These are phyloP conservation scores for Rafetus swinhoei DNA, from an alignment of 2,113 vertebrate species.

Conservation along the genomic window DNA sequence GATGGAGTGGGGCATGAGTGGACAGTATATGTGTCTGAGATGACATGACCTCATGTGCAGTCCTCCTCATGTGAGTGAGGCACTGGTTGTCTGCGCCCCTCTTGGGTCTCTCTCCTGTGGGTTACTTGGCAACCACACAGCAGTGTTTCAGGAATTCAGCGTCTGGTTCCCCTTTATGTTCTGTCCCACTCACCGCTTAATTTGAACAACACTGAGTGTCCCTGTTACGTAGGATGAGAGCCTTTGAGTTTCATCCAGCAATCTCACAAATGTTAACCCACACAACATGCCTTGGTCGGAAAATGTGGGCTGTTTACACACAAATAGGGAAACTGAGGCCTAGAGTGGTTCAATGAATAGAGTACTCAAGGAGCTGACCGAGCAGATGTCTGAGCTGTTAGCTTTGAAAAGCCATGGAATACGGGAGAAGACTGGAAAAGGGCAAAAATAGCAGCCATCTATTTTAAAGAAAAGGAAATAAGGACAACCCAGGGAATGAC, in stretches of 20 bases:
- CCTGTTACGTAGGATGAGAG: neutral
- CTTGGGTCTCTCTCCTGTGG: neutral
- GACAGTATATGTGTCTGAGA: neutral
- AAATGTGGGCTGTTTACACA: fast-evolving
- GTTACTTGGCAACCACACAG: neutral
- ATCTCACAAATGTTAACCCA: neutral
- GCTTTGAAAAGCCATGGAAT: too few relatives aligned
- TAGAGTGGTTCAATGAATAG: fast-evolving
- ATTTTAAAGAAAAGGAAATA: too few relatives aligned
- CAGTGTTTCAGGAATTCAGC: fast-evolving
- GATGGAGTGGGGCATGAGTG: neutral
- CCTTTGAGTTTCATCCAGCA: neutral
- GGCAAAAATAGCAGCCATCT: too few relatives aligned
- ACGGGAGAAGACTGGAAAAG: too few relatives aligned
- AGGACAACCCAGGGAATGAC: too few relatives aligned
- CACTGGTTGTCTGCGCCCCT: neutral
- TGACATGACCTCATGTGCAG: neutral
- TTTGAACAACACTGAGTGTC: neutral
- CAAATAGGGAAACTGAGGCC: neutral
- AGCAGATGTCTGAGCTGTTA: too few relatives aligned
- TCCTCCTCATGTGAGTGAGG: fast-evolving
- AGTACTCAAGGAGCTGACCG: too few relatives aligned
- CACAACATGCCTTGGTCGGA: neutral
- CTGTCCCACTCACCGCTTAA: neutral
- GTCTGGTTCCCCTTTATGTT: neutral